Evolutionary conservation across 2,797 vertebrate species (phyloP), one percentile per base, ranked within the genome.

Genomic region (Okamejei kenojei): DNA sequence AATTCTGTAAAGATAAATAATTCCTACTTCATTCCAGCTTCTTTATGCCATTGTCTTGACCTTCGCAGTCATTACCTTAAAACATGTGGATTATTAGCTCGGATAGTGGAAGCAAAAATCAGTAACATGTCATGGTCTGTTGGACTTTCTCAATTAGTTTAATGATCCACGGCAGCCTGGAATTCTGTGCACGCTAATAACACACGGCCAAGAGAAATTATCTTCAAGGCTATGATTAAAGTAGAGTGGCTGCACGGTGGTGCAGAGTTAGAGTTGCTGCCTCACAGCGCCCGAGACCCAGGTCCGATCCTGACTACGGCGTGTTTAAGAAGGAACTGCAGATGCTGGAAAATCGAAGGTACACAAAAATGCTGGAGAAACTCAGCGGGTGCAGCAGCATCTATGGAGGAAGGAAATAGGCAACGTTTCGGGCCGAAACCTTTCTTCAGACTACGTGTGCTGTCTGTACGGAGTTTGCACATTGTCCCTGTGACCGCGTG

Each of bases 191-290:
- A 35, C 38, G 0, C 76, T 2, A 54, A 71, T n/a, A 82, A 93
- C 93, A 93, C 68, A 93, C 88, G 94, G 94, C 95, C 94, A 91
- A 29, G 82, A 94, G 93, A 93, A 94, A 93, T 93, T 93, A 93
- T 19, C 35, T 94, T 93, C n/a, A 45, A 77, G 93, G 93, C 78
- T 5, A 17, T 93, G 93, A 76, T 93, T 94, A 79, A 5, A 13
- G 63, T 80, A 77, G 45, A 54, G 45, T 54, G 45, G 45, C 45
- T 54, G 45, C 45, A 54, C 45, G 45, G 45, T 54, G 45, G 5
- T 54, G 45, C 45, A 54, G 45, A 54, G 45, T 45, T 45, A 45
- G 45, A 45, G 45, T 54, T 54, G 5, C 45, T 54, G 45, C 45
- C 45, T 54, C 45, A 54, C 45, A 54, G 45, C 45, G 45, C 5